Conservation (phyloP, 2,888 invertebrate genomes). For the Ornithoptera priamus region DNA sequence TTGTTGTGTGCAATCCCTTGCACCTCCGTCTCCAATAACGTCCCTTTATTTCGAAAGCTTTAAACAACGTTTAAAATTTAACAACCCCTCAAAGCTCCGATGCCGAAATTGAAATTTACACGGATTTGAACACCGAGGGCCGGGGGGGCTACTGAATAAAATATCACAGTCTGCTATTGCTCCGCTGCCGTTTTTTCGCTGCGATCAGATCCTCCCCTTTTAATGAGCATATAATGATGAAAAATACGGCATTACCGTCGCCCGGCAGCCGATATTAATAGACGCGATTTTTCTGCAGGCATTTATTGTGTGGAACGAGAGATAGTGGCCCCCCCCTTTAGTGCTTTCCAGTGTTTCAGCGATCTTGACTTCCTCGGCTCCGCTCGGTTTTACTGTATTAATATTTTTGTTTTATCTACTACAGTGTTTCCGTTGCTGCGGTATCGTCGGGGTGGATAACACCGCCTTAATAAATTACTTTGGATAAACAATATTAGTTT, state of each 20-base stretch:
- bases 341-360: conserved; percentile 45
- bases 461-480: conserved; percentile 12
- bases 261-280: conserved; percentile 48
- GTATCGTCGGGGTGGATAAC: conserved; percentile 10
- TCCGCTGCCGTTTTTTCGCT: conserved; percentile 34
- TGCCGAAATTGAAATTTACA: conserved; percentile 37
- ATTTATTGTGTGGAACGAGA: conserved; percentile 39
- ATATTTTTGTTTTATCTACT: conserved; percentile 27
- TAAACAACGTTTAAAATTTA: conserved; percentile 37
- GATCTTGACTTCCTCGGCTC: conserved; percentile 26
- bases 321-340: conserved; percentile 34
- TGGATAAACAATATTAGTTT: conserved; percentile 1
- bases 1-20: too few relatives aligned
- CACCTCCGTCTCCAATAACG: conserved; percentile 2
- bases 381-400: conserved; percentile 27
- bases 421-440: conserved; percentile 15
- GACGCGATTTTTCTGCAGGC: conserved; percentile 49
- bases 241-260: conserved; percentile 53
- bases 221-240: conserved; percentile 74
- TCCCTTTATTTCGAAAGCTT: neutral
- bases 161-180: conserved; percentile 40
- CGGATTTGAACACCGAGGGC: conserved; percentile 31
- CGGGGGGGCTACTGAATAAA: conserved; percentile 39
- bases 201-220: conserved; percentile 63
- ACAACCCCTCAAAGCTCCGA: conserved; percentile 31